Evolutionary conservation across 2,797 vertebrate genomes (phyloP), one percentile per base, ranked within the genome.

Genomic region (Otus scops): DNA sequence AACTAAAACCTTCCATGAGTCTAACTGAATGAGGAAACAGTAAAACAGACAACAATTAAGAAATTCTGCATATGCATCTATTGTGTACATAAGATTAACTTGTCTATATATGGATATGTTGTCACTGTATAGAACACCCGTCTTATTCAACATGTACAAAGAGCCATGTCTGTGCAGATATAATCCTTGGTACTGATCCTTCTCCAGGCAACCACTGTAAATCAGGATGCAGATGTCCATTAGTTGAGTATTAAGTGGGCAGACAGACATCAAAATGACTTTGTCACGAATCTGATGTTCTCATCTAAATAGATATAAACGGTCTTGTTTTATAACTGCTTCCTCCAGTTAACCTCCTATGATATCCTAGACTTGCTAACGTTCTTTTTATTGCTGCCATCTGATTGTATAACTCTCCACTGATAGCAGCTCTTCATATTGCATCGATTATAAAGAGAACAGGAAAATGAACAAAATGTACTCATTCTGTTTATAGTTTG

Each of bases 401-500:
- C 89, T 97, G 92, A 97, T 96, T 97, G 91, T 97, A 97, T 90
- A 92, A 83, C 94, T 71, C 92, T 64, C 88, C 96, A 78, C 95
- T 89, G 94, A 97, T 96, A 97, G 93, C 83, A 97, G 93, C 69
- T 88, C 61, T 94, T 97, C 89, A 94, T 97, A 94, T 95, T 97
- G 95, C 96, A 96, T 93, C 26, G 88, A 96, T 97, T 97, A 97
- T 68, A 78, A 85, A 86, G 91, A 87, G 93, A 95, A 91, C 82
- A 94, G 92, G 95, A 95, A 94, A 95, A 95, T 75, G 96, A 97
- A 98, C 97, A 97, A 96, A 96, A 68, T 97, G 97, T 97, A 88
- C 97, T 97, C 95, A 59, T 91, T 95, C 93, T 96, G 97, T 94
- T 97, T 97, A 93, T 97, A 95, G 85, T 94, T 96, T 69, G 91